phyloP scores from a whole-genome alignment of 2,797 vertebrate genomes.

The Enteromius fasciolatus region DNA sequence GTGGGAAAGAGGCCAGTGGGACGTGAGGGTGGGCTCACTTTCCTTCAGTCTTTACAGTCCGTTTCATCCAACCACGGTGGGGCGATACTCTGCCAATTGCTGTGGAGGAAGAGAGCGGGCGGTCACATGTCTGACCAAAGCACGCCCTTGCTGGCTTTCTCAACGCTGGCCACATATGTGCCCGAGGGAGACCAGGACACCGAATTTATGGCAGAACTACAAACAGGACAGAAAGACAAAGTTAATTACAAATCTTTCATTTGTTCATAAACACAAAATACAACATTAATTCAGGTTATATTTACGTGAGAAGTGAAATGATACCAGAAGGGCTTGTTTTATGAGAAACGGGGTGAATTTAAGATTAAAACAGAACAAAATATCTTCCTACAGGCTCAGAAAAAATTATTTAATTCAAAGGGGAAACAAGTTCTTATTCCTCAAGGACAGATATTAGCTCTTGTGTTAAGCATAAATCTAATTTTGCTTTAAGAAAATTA shows the following conservation, averaged over 20 bases:
- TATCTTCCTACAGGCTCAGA: too few relatives aligned
- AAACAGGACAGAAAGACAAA: constrained; percentile 45
- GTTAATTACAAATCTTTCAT: too few relatives aligned
- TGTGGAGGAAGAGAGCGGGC: background rate
- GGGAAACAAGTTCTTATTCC: background rate
- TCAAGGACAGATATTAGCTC: background rate
- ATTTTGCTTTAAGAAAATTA: too few relatives aligned
- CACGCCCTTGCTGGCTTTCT: constrained; percentile 91
- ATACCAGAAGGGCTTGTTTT: background rate
- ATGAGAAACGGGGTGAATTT: background rate
- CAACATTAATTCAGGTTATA: too few relatives aligned
- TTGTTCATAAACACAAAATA: background rate
- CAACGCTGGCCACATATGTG: constrained; percentile 88
- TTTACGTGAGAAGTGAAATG: background rate
- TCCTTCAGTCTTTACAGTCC: constrained; percentile 12
- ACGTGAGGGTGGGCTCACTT: constrained; percentile 17
- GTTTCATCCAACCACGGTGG: constrained; percentile 6
- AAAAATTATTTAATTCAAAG: background rate
- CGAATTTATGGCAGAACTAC: constrained; percentile 90
- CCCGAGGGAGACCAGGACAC: constrained; percentile 94
- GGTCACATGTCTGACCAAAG: constrained; percentile 93
- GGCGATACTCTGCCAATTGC: constrained; percentile 30
- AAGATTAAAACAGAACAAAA: background rate
- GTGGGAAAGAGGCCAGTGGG: constrained; percentile 33
- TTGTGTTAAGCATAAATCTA: background rate